Percentiles rank a stretch among this genome's conserved stretches.
Evolutionary conservation across 2,797 vertebrate genomes (phyloP).

Genomic region (Ctenochaetus hawaiiensis): DNA sequence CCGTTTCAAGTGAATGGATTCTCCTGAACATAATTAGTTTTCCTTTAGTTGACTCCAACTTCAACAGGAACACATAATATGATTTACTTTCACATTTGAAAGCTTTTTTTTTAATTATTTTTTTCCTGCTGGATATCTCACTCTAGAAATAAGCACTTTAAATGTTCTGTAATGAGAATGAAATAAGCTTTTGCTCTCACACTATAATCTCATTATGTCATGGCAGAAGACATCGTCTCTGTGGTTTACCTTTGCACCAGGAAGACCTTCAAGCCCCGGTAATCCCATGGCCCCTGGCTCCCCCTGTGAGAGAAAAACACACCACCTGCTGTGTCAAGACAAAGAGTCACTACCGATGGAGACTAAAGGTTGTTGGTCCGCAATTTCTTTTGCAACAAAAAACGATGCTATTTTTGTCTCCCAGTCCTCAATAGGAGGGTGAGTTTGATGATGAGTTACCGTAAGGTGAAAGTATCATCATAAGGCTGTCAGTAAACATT

Average conservation of each 20-base stretch:
- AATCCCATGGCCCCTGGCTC: slow-evolving; percentile 95
- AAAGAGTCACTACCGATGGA: slow-evolving; percentile 27
- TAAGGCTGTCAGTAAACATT: slow-evolving; percentile 39
- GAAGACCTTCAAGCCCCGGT: slow-evolving; percentile 95
- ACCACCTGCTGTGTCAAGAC: slow-evolving; percentile 52
- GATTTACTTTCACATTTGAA: slow-evolving; percentile 8
- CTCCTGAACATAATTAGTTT: slow-evolving; percentile 9
- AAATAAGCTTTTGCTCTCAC: neutral
- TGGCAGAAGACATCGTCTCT: slow-evolving; percentile 27
- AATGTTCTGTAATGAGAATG: slow-evolving; percentile 27
- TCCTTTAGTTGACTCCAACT: slow-evolving; percentile 12
- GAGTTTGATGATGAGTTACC: slow-evolving; percentile 34
- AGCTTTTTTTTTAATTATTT: neutral
- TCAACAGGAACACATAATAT: slow-evolving; percentile 8
- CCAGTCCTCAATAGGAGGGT: slow-evolving; percentile 6
- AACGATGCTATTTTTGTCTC: slow-evolving; percentile 31
- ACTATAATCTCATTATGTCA: slow-evolving; percentile 47
- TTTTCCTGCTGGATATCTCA: slow-evolving; percentile 17
- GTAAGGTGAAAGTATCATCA: slow-evolving; percentile 38
- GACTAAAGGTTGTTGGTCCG: slow-evolving; percentile 8
- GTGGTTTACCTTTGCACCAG: slow-evolving; percentile 93
- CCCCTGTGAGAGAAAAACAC: slow-evolving; percentile 86
- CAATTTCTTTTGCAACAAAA: slow-evolving; percentile 1
- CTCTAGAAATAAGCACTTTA: slow-evolving; percentile 20
- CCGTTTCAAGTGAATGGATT: slow-evolving; percentile 34